Percentiles rank a stretch among this genome's conserved stretches.
Evolutionary conservation across 2,113 vertebrate species (phyloP).

Genomic region (Chionodraco myersi): DNA sequence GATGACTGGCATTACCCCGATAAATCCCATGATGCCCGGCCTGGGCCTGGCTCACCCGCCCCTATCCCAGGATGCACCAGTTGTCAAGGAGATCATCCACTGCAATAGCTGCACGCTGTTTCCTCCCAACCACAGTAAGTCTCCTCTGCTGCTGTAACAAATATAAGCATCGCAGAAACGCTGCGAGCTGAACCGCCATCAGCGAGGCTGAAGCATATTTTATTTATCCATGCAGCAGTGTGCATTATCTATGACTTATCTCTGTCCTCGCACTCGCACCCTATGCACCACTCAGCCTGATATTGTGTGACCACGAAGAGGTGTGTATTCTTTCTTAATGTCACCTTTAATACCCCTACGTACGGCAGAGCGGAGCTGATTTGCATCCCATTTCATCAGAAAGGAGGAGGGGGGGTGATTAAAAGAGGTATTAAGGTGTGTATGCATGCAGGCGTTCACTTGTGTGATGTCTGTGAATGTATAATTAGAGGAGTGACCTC

Average conservation of each 20-base stretch:
- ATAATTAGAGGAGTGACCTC: conserved; percentile 68
- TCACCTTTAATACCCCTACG: conserved; percentile 59
- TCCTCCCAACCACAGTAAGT: conserved; percentile 89
- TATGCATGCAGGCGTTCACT: conserved; percentile 8
- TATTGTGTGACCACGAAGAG: conserved; percentile 11
- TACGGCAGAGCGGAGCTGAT: conserved; percentile 45
- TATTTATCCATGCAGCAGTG: conserved; percentile 20
- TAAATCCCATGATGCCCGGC: conserved; percentile 89
- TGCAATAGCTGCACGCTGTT: conserved; percentile 91
- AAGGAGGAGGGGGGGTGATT: conserved; percentile 9
- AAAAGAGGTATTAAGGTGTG: conserved; percentile 9
- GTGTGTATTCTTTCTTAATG: conserved; percentile 44
- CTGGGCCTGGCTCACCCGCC: conserved; percentile 86
- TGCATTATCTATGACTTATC: conserved; percentile 43
- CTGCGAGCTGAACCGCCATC: conserved; percentile 9
- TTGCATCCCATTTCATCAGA: conserved; percentile 52
- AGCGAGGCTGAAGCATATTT: conserved; percentile 17
- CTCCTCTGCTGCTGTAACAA: neutral
- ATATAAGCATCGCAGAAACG: conserved; percentile 16
- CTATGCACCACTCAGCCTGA: neutral
- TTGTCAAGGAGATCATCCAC: conserved; percentile 90
- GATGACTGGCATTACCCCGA: conserved; percentile 88
- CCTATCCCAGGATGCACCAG: conserved; percentile 86
- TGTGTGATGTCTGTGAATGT: conserved; percentile 41
- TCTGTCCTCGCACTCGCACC: conserved; percentile 22